Conservation (phyloP, 2,113 vertebrate species). For the Pagrus major region DNA sequence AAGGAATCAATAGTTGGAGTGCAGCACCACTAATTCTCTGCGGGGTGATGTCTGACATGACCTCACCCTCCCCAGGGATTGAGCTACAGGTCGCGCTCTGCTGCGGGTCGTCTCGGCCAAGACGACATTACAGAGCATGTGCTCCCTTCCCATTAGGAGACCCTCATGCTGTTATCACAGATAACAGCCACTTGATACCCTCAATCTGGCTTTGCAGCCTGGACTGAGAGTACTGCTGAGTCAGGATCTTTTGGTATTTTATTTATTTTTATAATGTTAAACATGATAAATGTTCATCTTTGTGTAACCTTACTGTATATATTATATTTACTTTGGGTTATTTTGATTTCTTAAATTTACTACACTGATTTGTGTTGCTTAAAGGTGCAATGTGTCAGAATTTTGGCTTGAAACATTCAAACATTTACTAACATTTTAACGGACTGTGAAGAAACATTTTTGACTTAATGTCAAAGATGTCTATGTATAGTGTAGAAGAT, state of each 20-base stretch:
- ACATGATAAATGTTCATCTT: neutral
- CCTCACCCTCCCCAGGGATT: conserved; percentile 50
- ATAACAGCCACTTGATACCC: conserved; percentile 35
- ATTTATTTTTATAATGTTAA: neutral
- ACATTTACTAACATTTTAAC: no score
- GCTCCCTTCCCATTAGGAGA: conserved; percentile 28
- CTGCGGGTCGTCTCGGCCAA: conserved; percentile 33
- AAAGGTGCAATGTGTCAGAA: no score
- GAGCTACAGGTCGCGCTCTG: conserved; percentile 65
- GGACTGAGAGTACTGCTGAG: neutral
- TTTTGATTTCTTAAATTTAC: no score
- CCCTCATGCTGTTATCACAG: conserved; percentile 8
- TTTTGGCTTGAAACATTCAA: no score
- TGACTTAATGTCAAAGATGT: no score
- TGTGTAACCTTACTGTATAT: no score
- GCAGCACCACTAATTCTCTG: neutral
- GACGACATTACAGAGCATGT: conserved; percentile 56
- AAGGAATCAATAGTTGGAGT: neutral
- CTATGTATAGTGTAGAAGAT: no score
- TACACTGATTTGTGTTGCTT: no score
- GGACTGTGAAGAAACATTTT: no score
- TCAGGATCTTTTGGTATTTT: neutral
- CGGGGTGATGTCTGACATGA: conserved; percentile 60
- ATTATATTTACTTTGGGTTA: no score
- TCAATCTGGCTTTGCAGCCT: neutral